A percentile compares a stretch with the other conserved stretches of the same genome.
Evolutionary conservation across 2,888 invertebrate genomes (phyloP).

Genomic region (Sericinus montela): DNA sequence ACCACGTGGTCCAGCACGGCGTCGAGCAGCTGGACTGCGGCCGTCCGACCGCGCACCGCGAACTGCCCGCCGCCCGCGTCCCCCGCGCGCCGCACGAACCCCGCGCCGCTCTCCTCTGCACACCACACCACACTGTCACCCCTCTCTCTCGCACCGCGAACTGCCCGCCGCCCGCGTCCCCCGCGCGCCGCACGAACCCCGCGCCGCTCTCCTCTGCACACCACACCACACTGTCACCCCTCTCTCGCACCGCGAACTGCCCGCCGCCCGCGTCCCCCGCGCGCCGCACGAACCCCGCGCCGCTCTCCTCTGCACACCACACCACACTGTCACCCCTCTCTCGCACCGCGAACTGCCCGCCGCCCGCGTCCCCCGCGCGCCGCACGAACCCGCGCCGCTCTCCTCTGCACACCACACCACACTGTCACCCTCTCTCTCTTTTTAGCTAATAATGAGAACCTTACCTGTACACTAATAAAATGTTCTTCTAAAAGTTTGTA

Average conservation of each 20-base stretch:
- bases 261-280: slow-evolving; percentile 90
- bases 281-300: slow-evolving; percentile 85
- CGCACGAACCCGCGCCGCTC: slow-evolving; percentile 86
- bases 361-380: slow-evolving; percentile 86
- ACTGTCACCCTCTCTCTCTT: neutral
- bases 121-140: neutral
- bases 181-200: slow-evolving; percentile 84
- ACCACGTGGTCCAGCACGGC: slow-evolving; percentile 88
- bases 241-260: neutral
- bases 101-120: slow-evolving; percentile 87
- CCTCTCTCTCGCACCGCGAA: neutral
- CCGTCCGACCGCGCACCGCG: slow-evolving; percentile 84
- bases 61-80: slow-evolving; percentile 91
- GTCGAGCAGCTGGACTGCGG: slow-evolving; percentile 85
- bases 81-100: slow-evolving; percentile 86
- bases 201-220: slow-evolving; percentile 86
- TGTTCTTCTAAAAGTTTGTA: slow-evolving; percentile 92
- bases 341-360: slow-evolving; percentile 69
- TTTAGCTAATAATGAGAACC: neutral
- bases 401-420: slow-evolving; percentile 78
- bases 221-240: neutral
- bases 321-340: neutral
- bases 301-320: slow-evolving; percentile 83
- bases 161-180: slow-evolving; percentile 89
- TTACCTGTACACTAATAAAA: slow-evolving; percentile 83